phyloP scores from a whole-genome alignment of 2,888 invertebrate genomes.

The Branchellion lobata region DNA sequence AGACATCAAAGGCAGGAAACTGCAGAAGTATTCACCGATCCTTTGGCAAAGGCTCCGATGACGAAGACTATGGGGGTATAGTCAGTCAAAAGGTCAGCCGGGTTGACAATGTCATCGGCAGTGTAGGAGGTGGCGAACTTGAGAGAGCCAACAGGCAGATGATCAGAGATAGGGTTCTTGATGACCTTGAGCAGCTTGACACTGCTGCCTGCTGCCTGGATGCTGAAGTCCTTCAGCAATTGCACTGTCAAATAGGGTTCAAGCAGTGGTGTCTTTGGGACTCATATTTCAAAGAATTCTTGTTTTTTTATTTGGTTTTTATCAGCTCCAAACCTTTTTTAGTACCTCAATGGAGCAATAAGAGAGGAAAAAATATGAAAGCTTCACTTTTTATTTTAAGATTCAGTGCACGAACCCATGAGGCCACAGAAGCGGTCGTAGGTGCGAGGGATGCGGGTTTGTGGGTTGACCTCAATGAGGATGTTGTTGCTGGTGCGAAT shows the following conservation, averaged over 20 bases:
- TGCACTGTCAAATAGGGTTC: slow-evolving; percentile 78
- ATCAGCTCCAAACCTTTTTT: neutral
- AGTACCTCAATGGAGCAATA: neutral
- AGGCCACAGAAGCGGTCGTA: slow-evolving; percentile 94
- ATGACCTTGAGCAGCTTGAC: slow-evolving; percentile 85
- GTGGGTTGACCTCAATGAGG: slow-evolving; percentile 91
- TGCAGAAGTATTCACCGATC: slow-evolving; percentile 74
- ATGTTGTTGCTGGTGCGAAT: slow-evolving; percentile 87
- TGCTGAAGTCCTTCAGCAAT: slow-evolving; percentile 87
- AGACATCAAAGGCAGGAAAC: no score
- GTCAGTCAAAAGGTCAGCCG: slow-evolving; percentile 76
- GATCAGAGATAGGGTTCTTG: slow-evolving; percentile 90
- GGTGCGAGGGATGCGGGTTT: slow-evolving; percentile 92
- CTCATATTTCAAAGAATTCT: neutral
- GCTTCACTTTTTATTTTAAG: neutral
- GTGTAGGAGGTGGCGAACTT: slow-evolving; percentile 88
- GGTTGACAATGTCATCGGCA: slow-evolving; percentile 69
- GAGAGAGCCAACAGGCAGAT: slow-evolving; percentile 87
- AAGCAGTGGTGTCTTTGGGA: neutral
- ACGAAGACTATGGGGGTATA: slow-evolving; percentile 82
- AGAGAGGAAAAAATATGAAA: neutral
- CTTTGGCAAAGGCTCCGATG: slow-evolving; percentile 96
- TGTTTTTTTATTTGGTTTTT: neutral
- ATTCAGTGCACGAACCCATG: slow-evolving; percentile 72
- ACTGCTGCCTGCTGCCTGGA: slow-evolving; percentile 84